Conservation (phyloP, 2,888 invertebrate species). For the Ypsolopha scabrella region DNA sequence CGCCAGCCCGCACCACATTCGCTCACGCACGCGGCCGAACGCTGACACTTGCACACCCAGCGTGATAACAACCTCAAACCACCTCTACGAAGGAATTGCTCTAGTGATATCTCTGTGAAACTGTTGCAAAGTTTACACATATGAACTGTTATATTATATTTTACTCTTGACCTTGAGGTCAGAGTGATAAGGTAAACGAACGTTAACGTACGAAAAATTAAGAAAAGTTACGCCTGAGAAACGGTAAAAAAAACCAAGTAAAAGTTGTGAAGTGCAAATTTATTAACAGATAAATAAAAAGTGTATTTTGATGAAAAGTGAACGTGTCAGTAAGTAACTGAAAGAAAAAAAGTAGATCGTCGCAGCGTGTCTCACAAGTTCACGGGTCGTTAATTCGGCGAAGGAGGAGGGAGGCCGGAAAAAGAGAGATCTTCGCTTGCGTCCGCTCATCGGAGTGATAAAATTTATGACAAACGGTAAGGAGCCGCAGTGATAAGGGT, state of each 20-base stretch:
- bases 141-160: conserved; percentile 12
- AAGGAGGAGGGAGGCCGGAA: conserved; percentile 39
- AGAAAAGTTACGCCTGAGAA: too few species aligned
- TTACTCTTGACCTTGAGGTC: conserved; percentile 16
- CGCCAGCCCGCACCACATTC: conserved; percentile 16
- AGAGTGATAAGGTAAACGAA: not conserved
- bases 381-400: conserved; percentile 57
- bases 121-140: conserved; percentile 23
- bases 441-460: conserved; percentile 61
- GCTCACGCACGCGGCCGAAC: conserved; percentile 13
- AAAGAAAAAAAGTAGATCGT: conserved; percentile 39
- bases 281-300: conserved; percentile 3
- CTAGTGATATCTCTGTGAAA: conserved; percentile 34
- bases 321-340: conserved; percentile 58
- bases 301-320: conserved; percentile 43
- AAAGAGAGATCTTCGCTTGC: conserved; percentile 41
- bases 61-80: conserved; percentile 48
- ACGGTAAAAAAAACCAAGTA: not conserved
- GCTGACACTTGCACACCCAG: conserved; percentile 35
- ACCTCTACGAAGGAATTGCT: conserved; percentile 49
- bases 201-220: too few species aligned
- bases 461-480: conserved; percentile 68
- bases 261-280: not conserved
- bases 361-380: conserved; percentile 48
- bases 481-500: conserved; percentile 58